These are phyloP conservation scores for Acrobasis repandana DNA, from an alignment of 2,888 invertebrate species.

Conservation along the genomic window DNA sequence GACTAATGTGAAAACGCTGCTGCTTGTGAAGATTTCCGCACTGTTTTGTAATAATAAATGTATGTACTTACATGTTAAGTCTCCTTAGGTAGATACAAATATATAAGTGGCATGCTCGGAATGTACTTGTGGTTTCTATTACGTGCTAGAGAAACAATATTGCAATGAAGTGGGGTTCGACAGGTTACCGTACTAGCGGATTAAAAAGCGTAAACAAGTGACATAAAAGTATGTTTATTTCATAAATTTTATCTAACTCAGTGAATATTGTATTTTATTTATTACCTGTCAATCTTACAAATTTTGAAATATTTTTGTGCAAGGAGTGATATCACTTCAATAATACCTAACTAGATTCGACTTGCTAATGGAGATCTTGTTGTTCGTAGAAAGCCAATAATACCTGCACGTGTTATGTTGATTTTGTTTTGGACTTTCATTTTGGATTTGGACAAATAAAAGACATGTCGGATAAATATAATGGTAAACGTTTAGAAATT, in stretches of 20 bases:
- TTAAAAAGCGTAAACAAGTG: conserved; percentile 1
- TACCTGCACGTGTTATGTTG: conserved; percentile 10
- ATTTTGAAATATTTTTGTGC: conserved; percentile 5
- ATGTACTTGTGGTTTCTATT: not conserved
- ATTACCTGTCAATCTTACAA: not conserved
- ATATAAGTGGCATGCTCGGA: not conserved
- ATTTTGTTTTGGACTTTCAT: conserved; percentile 7
- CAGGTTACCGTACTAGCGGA: conserved; percentile 10
- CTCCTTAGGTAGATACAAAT: too few relatives aligned
- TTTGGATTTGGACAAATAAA: not conserved
- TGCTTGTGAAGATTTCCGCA: too few relatives aligned
- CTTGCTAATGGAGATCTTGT: conserved; percentile 8
- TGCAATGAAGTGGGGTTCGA: conserved; percentile 12
- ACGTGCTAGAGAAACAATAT: conserved; percentile 1
- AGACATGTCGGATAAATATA: too few relatives aligned
- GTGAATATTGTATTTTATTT: conserved; percentile 7
- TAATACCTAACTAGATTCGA: conserved; percentile 2
- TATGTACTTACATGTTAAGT: too few relatives aligned
- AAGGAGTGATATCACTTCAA: conserved; percentile 9
- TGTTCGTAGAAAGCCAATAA: conserved; percentile 14
- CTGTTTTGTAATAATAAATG: too few relatives aligned
- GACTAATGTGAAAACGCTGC: too few relatives aligned
- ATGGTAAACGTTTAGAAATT: too few relatives aligned
- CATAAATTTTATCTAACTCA: conserved; percentile 14
- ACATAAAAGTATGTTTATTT: conserved; percentile 9